These are phyloP conservation scores for Drosophila insularis DNA, from an alignment of 1,140 invertebrate genomes.

Conservation along the genomic window DNA sequence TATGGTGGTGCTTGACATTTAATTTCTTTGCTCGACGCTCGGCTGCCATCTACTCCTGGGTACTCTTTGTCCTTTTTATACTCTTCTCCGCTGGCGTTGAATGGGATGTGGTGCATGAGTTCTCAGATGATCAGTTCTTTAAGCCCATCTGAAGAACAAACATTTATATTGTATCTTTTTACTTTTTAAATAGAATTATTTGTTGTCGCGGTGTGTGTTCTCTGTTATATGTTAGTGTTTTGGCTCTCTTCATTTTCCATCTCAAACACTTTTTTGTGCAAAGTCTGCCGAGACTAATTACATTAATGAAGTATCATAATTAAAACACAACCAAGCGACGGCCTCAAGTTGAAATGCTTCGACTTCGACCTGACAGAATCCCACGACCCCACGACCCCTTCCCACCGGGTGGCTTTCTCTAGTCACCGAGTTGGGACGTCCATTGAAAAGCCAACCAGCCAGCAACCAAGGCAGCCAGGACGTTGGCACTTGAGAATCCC, in stretches of 20 bases:
- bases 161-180: neutral
- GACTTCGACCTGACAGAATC: conserved; percentile 13
- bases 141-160: conserved; percentile 2
- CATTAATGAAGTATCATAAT: conserved; percentile 68
- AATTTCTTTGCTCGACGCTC: conserved; percentile 50
- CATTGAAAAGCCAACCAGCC: conserved; percentile 40
- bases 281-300: conserved; percentile 48
- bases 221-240: neutral
- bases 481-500: conserved; percentile 22
- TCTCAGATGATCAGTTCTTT: conserved; percentile 17
- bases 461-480: neutral
- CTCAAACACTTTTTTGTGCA: neutral
- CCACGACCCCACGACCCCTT: neutral
- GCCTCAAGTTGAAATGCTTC: conserved; percentile 37
- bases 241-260: neutral
- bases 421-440: neutral
- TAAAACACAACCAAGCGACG: conserved; percentile 40
- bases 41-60: conserved; percentile 35
- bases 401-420: neutral
- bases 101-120: conserved; percentile 34
- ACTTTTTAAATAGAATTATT: neutral
- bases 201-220: neutral
- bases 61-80: conserved; percentile 32
- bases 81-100: conserved; percentile 30
- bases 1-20: conserved; percentile 39